Conservation (phyloP, 2,888 invertebrate species). For the Tromatobia lineatoria region DNA sequence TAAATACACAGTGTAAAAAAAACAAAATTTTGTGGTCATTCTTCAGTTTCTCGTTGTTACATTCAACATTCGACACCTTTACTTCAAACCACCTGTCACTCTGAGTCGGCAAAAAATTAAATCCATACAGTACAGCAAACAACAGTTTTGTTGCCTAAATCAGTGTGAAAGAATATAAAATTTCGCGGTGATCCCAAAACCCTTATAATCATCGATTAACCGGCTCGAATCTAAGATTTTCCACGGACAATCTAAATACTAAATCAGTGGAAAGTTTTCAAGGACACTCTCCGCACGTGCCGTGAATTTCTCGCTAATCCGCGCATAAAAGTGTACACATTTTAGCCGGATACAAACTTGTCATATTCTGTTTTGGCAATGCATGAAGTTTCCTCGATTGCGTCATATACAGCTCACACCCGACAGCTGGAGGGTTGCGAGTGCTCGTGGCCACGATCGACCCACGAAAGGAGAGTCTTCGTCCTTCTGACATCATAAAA, state of each 20-base stretch:
- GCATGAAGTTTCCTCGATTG: constrained; percentile 22
- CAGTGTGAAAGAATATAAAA: neutral
- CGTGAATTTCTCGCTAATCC: neutral
- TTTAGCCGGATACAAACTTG: neutral
- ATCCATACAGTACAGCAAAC: neutral
- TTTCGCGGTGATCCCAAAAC: neutral
- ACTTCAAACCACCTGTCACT: neutral
- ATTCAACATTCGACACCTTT: neutral
- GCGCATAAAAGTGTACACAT: neutral
- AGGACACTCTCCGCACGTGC: neutral
- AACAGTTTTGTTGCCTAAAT: neutral
- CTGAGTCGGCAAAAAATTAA: neutral
- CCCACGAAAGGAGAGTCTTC: constrained; percentile 17
- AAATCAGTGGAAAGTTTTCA: constrained; percentile 15
- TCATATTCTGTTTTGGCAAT: neutral
- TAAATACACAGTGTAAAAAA: neutral
- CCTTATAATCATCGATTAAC: neutral
- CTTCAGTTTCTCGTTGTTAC: neutral
- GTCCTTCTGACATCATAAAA: neutral
- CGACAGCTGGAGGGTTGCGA: constrained; percentile 15
- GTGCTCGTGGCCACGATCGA: constrained; percentile 34
- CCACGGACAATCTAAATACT: neutral
- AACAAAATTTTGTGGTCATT: neutral
- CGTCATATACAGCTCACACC: constrained; percentile 31
- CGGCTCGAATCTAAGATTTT: neutral